phyloP scores from a whole-genome alignment of 2,113 vertebrate species.

The Microtus oregoni region DNA sequence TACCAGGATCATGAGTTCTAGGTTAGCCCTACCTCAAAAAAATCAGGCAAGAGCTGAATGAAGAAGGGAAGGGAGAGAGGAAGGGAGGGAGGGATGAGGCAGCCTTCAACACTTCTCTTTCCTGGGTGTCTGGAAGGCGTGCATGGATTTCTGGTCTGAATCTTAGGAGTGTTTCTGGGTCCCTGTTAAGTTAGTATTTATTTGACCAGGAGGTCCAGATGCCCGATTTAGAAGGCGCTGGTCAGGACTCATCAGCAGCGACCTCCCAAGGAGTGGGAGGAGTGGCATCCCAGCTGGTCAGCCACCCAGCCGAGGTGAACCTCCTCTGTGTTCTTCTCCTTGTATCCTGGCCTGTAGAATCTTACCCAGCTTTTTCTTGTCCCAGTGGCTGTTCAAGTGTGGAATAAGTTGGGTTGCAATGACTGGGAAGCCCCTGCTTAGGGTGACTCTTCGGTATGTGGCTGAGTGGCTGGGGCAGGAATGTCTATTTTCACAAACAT shows the following conservation, averaged over 20 bases:
- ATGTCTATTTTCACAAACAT: slow-evolving; percentile 52
- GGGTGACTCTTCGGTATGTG: slow-evolving; percentile 78
- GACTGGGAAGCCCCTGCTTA: slow-evolving; percentile 71
- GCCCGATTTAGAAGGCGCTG: neutral
- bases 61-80: neutral
- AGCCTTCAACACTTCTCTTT: neutral
- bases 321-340: slow-evolving; percentile 34
- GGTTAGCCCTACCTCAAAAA: neutral
- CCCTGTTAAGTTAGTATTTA: slow-evolving; percentile 59
- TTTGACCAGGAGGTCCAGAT: slow-evolving; percentile 26
- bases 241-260: neutral
- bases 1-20: too few species aligned
- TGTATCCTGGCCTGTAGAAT: slow-evolving; percentile 59
- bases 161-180: slow-evolving; percentile 16
- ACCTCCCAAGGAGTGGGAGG: slow-evolving; percentile 52
- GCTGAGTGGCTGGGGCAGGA: slow-evolving; percentile 66
- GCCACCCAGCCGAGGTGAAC: neutral
- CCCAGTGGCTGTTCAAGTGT: slow-evolving; percentile 72
- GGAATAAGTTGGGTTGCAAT: slow-evolving; percentile 67
- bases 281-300: slow-evolving; percentile 60
- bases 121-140: neutral
- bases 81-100: too few species aligned
- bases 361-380: slow-evolving; percentile 71
- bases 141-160: neutral
- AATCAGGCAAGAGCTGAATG: neutral